phyloP scores from a whole-genome alignment of 2,888 invertebrate species.

The Seira sanloemensis region DNA sequence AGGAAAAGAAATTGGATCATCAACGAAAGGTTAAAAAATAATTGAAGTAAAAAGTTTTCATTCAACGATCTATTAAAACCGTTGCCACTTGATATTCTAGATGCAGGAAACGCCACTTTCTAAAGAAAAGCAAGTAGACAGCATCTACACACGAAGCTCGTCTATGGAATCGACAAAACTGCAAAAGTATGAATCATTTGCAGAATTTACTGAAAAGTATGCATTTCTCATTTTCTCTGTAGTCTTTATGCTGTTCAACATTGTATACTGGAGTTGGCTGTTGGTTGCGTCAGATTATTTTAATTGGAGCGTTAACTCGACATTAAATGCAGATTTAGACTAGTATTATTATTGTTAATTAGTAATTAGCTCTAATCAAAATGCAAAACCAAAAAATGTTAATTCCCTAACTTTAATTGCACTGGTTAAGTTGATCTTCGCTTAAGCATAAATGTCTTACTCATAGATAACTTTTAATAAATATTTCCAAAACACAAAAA shows the following conservation, averaged over 20 bases:
- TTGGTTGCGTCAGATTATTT: conserved; percentile 51
- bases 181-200: conserved; percentile 41
- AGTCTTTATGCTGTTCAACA: conserved; percentile 51
- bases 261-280: conserved; percentile 65
- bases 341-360: too few species aligned
- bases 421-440: too few species aligned
- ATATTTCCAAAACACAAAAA: too few species aligned
- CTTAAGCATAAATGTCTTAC: too few species aligned
- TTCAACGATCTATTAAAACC: neutral
- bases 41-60: too few species aligned
- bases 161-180: conserved; percentile 31
- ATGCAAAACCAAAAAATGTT: too few species aligned
- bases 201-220: conserved; percentile 61
- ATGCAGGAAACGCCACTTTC: neutral
- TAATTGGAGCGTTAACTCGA: conserved; percentile 59
- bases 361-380: too few species aligned
- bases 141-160: neutral
- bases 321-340: conserved; percentile 55
- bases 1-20: conserved; percentile 44
- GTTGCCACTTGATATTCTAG: neutral
- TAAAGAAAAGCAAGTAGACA: neutral
- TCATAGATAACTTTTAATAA: too few species aligned
- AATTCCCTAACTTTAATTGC: too few species aligned
- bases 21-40: conserved; percentile 35
- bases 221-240: conserved; percentile 52